Evolutionary conservation across 1,140 invertebrate species (phyloP), one percentile per base, ranked within the genome.

Genomic region (Pogonognathellus flavescens): DNA sequence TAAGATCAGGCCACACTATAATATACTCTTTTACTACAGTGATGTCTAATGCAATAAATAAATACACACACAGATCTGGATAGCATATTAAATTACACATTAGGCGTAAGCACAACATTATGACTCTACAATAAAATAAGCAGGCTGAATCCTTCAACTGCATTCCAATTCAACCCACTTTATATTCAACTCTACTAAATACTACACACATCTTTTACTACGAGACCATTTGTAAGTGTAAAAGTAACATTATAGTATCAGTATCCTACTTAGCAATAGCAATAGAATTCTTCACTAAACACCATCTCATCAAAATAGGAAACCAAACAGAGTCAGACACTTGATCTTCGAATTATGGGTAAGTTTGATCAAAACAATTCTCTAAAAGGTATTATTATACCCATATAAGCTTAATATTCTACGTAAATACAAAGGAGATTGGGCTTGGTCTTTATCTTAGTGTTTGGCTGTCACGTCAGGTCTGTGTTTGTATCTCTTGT

Each of bases 371-470:
- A 85, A 66, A 85, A 81, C 59, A 85, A 85, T 76, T 80, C 84
- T 85, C 18, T 60, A 85, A 80, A 85, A 81, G 84, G 84, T 82
- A 81, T 81, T 76, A 85, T 82, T 85, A 62, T 31, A n/a, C 41
- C 84, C 84, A 49, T 81, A 85, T 81, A 84, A 80, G 84, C 13
- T 22, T 85, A 85, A 82, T 85, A 62, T 55, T 55, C 55, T 18
- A 18, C 70, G n/a, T 76, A 76, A 76, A 76, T 76, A 76, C 20
- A 49, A 76, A 18, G n/a, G 20, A 66, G 20, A 76, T 8, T 16
- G 70, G 70, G 31, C 41, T 49, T 76, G 70, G 70, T 76, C 25
- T 50, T 76, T 76, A 14, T 50, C 41, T 76, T 76, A 31, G 18
- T 62, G 70, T 14, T 76, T 31, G 16, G 49, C 25, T 76, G 31